These are phyloP conservation scores for Phymorhynchus buccinoides DNA, from an alignment of 1,140 invertebrate genomes.

Conservation along the genomic window DNA sequence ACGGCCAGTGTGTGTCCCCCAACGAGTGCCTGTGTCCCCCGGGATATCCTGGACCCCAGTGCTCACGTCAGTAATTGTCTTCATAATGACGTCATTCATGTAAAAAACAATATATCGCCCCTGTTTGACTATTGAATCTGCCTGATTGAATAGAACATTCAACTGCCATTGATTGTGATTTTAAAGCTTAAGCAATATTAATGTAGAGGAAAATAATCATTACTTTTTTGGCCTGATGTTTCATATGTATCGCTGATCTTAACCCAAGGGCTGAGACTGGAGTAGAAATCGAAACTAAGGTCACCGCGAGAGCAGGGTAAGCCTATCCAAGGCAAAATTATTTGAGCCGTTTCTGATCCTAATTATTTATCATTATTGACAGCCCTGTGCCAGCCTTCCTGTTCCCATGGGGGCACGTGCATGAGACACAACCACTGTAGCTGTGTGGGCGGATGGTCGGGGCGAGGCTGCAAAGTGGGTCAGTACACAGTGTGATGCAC, in stretches of 20 bases:
- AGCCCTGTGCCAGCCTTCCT: constrained; percentile 45
- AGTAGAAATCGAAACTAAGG: too few relatives aligned
- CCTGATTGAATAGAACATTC: too few relatives aligned
- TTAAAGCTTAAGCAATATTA: too few relatives aligned
- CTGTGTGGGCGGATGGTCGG: constrained; percentile 45
- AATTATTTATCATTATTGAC: constrained; percentile 34
- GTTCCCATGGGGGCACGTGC: constrained; percentile 49
- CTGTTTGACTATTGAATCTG: neutral
- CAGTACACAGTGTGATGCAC: too few relatives aligned
- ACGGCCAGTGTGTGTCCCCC: constrained; percentile 82
- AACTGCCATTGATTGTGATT: too few relatives aligned
- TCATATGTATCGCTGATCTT: too few relatives aligned
- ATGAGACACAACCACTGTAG: constrained; percentile 47
- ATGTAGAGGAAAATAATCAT: too few relatives aligned
- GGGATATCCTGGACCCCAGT: constrained; percentile 83
- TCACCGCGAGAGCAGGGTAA: too few relatives aligned
- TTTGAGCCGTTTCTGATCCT: too few relatives aligned
- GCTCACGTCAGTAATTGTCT: constrained; percentile 64
- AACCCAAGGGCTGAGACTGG: too few relatives aligned
- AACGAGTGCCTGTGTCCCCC: constrained; percentile 82
- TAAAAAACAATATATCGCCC: neutral
- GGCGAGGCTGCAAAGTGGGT: constrained; percentile 42
- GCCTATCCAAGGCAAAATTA: too few relatives aligned
- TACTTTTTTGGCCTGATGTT: too few relatives aligned
- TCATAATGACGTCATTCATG: neutral